phyloP scores from a whole-genome alignment of 2,888 invertebrate species.

The Heliconius hortense region DNA sequence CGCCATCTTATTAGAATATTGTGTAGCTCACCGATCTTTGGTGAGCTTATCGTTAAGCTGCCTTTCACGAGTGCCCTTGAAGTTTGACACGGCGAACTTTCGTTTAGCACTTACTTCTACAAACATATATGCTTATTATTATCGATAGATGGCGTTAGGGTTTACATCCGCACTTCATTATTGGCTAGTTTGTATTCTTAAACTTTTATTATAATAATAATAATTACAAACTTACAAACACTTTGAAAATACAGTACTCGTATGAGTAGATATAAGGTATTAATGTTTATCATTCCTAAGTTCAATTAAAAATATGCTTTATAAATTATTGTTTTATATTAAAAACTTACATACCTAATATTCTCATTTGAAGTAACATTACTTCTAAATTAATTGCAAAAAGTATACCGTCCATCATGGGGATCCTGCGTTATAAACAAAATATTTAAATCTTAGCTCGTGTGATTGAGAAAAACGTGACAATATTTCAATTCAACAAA shows the following conservation, averaged over 20 bases:
- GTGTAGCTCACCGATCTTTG: slow-evolving; percentile 61
- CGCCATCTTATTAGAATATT: slow-evolving; percentile 54
- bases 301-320: background rate
- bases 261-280: background rate
- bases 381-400: slow-evolving; percentile 69
- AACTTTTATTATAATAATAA: background rate
- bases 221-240: background rate
- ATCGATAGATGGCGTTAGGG: slow-evolving; percentile 53
- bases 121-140: slow-evolving; percentile 39
- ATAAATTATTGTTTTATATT: background rate
- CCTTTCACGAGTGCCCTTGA: slow-evolving; percentile 50
- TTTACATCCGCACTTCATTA: background rate
- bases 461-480: background rate
- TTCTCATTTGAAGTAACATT: slow-evolving; percentile 63
- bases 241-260: background rate
- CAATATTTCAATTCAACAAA: background rate
- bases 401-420: slow-evolving; percentile 65
- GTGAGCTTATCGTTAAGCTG: slow-evolving; percentile 58
- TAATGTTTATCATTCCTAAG: background rate
- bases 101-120: slow-evolving; percentile 62
- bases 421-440: slow-evolving; percentile 43
- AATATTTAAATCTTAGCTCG: background rate
- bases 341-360: slow-evolving; percentile 52
- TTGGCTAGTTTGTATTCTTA: background rate
- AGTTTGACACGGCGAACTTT: slow-evolving; percentile 46